phyloP scores from a whole-genome alignment of 2,797 vertebrate species.

The Astyanax mexicanus region DNA sequence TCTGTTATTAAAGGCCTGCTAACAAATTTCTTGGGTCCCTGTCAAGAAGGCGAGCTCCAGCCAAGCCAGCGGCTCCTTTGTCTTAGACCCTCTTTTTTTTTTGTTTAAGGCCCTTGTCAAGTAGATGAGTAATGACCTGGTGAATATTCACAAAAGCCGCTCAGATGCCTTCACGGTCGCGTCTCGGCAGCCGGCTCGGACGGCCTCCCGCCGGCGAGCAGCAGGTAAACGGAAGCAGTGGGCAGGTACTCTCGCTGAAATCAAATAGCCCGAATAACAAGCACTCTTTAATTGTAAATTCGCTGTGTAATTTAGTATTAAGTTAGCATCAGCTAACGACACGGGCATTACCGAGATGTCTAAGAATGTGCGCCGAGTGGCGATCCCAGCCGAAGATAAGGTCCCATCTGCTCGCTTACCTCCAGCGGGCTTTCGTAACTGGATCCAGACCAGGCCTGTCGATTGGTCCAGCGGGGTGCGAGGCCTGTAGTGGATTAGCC shows the following conservation, averaged over 20 bases:
- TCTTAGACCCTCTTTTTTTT: constrained; percentile 19
- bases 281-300: constrained; percentile 43
- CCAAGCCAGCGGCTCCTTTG: constrained; percentile 34
- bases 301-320: constrained; percentile 69
- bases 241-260: not conserved
- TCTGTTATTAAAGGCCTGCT: constrained; percentile 56
- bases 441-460: constrained; percentile 47
- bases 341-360: constrained; percentile 79
- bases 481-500: constrained; percentile 48
- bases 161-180: not conserved
- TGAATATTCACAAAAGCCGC: constrained; percentile 37
- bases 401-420: constrained; percentile 79
- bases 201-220: not conserved
- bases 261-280: not conserved
- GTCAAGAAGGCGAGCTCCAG: constrained; percentile 42
- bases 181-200: not conserved
- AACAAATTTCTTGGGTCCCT: constrained; percentile 43
- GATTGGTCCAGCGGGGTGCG: constrained; percentile 28
- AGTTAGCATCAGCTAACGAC: constrained; percentile 73
- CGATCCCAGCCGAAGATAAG: constrained; percentile 80
- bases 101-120: constrained; percentile 15
- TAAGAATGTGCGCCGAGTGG: constrained; percentile 77
- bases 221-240: constrained; percentile 39
- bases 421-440: constrained; percentile 60
- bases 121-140: constrained; percentile 40